phyloP scores from a whole-genome alignment of 2,888 invertebrate genomes.

The Tachina lurida region DNA sequence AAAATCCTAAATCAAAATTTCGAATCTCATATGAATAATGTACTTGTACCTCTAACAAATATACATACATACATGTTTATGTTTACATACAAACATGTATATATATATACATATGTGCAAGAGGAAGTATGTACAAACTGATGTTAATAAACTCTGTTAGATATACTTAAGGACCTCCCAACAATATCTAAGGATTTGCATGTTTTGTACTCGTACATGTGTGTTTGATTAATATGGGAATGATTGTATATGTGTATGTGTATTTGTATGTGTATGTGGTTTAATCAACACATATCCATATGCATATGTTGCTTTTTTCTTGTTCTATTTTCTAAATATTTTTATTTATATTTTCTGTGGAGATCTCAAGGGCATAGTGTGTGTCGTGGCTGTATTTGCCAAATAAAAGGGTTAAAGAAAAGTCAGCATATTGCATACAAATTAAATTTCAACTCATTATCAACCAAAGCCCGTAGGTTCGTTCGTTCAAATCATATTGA shows the following conservation, averaged over 20 bases:
- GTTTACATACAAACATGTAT: neutral
- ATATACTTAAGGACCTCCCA: slow-evolving; percentile 22
- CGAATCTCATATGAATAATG: slow-evolving; percentile 60
- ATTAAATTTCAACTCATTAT: slow-evolving; percentile 65
- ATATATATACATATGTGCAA: neutral
- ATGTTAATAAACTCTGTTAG: slow-evolving; percentile 56
- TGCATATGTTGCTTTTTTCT: slow-evolving; percentile 44
- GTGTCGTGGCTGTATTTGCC: slow-evolving; percentile 63
- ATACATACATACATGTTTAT: neutral
- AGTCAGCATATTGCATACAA: slow-evolving; percentile 31
- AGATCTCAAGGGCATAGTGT: slow-evolving; percentile 73
- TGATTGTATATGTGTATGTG: neutral
- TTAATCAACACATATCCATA: neutral
- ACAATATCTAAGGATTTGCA: slow-evolving; percentile 24
- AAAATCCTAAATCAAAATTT: slow-evolving; percentile 73
- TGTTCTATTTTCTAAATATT: slow-evolving; percentile 24
- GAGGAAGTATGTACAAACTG: neutral
- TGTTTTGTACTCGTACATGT: slow-evolving; percentile 5
- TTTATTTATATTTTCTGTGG: slow-evolving; percentile 39
- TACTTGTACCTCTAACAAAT: slow-evolving; percentile 31
- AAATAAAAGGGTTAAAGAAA: slow-evolving; percentile 64
- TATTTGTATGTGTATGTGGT: slow-evolving; percentile 11
- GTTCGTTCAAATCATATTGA: slow-evolving; percentile 70
- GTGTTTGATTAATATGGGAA: slow-evolving; percentile 23
- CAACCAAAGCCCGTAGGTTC: slow-evolving; percentile 72